These are phyloP conservation scores for Okapia johnstoni DNA, from an alignment of 2,113 vertebrate genomes.

Conservation along the genomic window DNA sequence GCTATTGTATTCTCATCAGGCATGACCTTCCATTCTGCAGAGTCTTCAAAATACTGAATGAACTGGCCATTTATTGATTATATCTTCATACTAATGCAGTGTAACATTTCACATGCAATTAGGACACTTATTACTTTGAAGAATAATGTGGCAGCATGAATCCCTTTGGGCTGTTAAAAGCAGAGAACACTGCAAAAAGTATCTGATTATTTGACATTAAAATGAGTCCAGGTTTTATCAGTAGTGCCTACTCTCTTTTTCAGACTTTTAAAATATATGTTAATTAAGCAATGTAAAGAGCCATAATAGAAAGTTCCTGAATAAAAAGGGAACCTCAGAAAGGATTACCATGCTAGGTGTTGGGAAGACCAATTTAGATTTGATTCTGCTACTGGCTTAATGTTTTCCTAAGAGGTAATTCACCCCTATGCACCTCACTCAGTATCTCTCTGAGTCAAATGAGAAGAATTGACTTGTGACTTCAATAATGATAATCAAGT, in stretches of 20 bases:
- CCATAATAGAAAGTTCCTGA: not conserved
- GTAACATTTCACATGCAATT: conserved; percentile 62
- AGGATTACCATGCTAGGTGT: not conserved
- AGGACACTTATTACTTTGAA: conserved; percentile 66
- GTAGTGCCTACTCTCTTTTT: not conserved
- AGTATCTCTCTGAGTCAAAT: not conserved
- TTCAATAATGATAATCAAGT: not conserved
- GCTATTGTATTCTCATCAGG: conserved; percentile 69
- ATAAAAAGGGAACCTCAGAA: not conserved
- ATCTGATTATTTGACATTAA: not conserved
- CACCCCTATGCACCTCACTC: not conserved
- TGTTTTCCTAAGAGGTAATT: not conserved
- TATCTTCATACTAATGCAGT: conserved; percentile 56
- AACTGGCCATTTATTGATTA: conserved; percentile 76
- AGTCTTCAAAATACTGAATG: conserved; percentile 56
- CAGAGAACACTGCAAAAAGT: not conserved
- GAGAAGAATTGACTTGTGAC: not conserved
- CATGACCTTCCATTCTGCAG: conserved; percentile 66
- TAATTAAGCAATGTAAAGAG: not conserved
- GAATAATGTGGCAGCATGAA: conserved; percentile 48
- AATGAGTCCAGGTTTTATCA: not conserved
- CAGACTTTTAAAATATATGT: not conserved
- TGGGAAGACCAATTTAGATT: not conserved
- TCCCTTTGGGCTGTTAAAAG: conserved; percentile 12
- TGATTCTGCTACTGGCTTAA: not conserved